These are phyloP conservation scores for Phoxinus phoxinus DNA, from an alignment of 2,113 vertebrate species.

Conservation along the genomic window DNA sequence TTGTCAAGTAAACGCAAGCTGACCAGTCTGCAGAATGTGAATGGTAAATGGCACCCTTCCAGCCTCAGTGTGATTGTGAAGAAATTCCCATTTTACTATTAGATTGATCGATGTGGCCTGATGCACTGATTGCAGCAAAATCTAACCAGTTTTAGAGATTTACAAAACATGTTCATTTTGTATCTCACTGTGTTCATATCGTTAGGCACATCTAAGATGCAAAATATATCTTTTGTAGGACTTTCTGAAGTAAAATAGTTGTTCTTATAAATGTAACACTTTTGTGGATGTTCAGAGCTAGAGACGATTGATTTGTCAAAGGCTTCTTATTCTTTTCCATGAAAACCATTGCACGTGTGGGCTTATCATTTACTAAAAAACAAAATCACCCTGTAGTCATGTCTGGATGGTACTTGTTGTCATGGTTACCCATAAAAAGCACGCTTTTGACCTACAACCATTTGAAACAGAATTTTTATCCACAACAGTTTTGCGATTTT, in stretches of 20 bases:
- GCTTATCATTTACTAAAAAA: constrained; percentile 1
- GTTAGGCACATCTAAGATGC: neutral
- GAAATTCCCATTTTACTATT: neutral
- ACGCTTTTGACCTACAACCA: neutral
- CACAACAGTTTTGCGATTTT: neutral
- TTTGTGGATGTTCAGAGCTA: neutral
- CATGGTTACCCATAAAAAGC: constrained; percentile 15
- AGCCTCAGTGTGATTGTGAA: too few relatives aligned
- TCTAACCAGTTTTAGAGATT: neutral
- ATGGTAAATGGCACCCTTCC: neutral
- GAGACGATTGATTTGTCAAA: neutral
- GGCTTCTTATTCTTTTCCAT: neutral
- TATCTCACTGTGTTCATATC: neutral
- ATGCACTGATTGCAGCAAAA: neutral
- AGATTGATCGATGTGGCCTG: neutral
- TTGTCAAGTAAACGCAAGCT: constrained; percentile 1
- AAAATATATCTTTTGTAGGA: neutral
- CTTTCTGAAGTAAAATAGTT: neutral
- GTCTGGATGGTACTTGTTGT: constrained; percentile 12
- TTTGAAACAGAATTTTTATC: neutral
- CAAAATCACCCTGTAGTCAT: neutral
- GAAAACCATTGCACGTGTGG: neutral
- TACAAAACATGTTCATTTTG: neutral
- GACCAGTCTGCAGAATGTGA: neutral
- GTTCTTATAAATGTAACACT: neutral